Percentiles rank a stretch among this genome's conserved stretches.
Evolutionary conservation across 2,113 vertebrate genomes (phyloP).

Genomic region (Oreocharis arfaki): DNA sequence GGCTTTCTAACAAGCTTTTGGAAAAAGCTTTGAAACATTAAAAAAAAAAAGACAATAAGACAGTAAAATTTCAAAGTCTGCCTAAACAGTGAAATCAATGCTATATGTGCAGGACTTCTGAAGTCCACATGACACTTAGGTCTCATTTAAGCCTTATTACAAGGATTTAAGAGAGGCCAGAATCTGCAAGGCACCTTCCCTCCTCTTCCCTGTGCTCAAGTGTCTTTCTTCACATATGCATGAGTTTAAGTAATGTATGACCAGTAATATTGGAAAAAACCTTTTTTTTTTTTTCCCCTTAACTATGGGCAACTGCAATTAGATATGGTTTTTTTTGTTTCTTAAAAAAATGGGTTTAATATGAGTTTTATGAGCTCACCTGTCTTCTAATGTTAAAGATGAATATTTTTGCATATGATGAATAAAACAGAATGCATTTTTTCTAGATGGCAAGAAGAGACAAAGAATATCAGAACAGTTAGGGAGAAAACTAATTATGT

Average conservation of each 20-base stretch:
- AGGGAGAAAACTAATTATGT: not conserved
- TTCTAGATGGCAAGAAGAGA: not conserved
- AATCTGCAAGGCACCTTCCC: not conserved
- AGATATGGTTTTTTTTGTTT: rapidly evolving
- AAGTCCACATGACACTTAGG: not conserved
- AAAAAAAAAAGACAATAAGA: not conserved
- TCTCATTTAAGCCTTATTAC: not conserved
- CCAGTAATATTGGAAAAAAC: not conserved
- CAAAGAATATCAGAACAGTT: not conserved
- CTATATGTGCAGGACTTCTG: not conserved
- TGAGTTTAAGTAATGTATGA: not conserved
- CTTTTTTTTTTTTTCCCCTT: not conserved
- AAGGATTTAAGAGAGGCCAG: not conserved
- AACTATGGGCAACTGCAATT: not conserved
- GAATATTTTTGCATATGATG: not conserved
- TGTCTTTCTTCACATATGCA: not conserved
- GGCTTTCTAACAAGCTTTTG: constrained; percentile 10
- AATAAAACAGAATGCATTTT: not conserved
- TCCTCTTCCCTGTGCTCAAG: rapidly evolving
- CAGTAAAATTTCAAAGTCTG: not conserved
- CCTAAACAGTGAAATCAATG: not conserved
- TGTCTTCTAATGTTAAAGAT: not conserved
- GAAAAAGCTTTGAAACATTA: not conserved
- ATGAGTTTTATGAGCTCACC: not conserved
- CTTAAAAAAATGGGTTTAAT: not conserved